phyloP scores from a whole-genome alignment of 2,888 invertebrate genomes.

The Standfussiana lucernea region DNA sequence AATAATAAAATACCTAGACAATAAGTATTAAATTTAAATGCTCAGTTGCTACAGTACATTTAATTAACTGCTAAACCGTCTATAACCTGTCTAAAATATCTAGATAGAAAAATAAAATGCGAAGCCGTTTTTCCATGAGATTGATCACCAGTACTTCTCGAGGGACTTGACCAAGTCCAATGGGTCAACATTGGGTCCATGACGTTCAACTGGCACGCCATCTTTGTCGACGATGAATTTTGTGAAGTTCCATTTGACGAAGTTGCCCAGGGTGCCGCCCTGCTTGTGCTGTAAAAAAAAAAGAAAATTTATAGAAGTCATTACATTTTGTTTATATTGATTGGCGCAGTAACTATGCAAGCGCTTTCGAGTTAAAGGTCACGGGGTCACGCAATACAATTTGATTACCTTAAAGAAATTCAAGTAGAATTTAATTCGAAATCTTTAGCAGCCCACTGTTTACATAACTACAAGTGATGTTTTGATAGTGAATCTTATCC shows the following conservation, averaged over 20 bases:
- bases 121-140: conserved; percentile 9
- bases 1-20: conserved; percentile 5
- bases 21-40: conserved; percentile 45
- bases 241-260: conserved; percentile 96
- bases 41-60: conserved; percentile 17
- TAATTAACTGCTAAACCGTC: conserved; percentile 10
- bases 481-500: conserved; percentile 1
- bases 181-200: conserved; percentile 91
- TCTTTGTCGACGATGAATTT: conserved; percentile 95
- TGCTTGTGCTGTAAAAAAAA: conserved; percentile 83
- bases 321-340: background rate
- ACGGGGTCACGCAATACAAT: background rate
- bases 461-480: conserved; percentile 17
- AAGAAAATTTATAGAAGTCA: background rate
- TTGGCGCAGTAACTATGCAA: conserved; percentile 2
- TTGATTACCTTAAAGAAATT: background rate
- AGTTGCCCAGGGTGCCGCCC: conserved; percentile 91
- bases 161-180: conserved; percentile 87
- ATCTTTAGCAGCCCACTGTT: conserved; percentile 2
- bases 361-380: conserved; percentile 4
- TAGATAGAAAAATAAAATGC: conserved; percentile 43
- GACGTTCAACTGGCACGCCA: conserved; percentile 93
- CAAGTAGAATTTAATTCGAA: background rate
- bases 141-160: conserved; percentile 90
- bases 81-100: conserved; percentile 13